Conservation (phyloP, 1,140 invertebrate genomes). For the Cyclargus thomasi region DNA sequence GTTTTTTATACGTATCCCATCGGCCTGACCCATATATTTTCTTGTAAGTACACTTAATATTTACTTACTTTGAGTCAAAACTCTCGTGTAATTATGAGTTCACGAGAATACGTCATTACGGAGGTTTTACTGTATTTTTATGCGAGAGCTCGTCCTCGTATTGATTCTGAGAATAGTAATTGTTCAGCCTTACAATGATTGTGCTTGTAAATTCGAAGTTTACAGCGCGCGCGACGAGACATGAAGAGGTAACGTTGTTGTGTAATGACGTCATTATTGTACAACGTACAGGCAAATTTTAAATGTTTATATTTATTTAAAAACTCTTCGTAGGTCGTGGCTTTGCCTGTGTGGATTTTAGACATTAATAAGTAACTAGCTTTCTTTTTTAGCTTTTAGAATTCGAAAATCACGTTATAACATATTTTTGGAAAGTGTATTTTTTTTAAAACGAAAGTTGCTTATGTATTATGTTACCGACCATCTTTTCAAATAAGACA, state of each 20-base stretch:
- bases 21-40: conserved; percentile 11
- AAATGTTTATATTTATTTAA: background rate
- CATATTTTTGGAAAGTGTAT: too few relatives aligned
- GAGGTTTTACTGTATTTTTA: conserved; percentile 4
- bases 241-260: too few relatives aligned
- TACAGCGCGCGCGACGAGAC: background rate
- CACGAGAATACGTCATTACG: conserved; percentile 10
- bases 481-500: too few relatives aligned
- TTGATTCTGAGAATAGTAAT: conserved; percentile 16
- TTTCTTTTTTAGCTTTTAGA: too few relatives aligned
- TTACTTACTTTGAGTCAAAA: conserved; percentile 14
- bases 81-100: background rate
- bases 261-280: conserved; percentile 6
- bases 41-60: conserved; percentile 15
- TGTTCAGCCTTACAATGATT: background rate
- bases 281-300: background rate
- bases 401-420: too few relatives aligned
- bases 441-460: too few relatives aligned
- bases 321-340: too few relatives aligned
- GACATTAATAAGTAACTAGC: too few relatives aligned
- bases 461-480: too few relatives aligned
- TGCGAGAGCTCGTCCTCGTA: conserved; percentile 2
- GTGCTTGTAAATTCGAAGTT: conserved; percentile 8
- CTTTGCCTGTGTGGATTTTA: too few relatives aligned
- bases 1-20: background rate